Percentiles rank a stretch among this genome's conserved stretches.
These are phyloP conservation scores for Dasypogon diadema DNA, from an alignment of 2,888 invertebrate species.

Conservation along the genomic window DNA sequence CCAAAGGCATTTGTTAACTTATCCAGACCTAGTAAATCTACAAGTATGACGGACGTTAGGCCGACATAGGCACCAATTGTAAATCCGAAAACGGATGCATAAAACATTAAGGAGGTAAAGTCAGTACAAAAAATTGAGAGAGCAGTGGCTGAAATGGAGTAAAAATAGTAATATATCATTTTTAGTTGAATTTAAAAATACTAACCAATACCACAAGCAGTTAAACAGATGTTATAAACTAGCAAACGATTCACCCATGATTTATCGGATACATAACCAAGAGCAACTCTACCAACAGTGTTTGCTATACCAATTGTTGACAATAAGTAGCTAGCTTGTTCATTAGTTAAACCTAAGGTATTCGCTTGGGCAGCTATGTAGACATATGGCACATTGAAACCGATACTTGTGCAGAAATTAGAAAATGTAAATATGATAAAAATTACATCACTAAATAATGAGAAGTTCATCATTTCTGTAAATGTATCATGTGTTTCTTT, in stretches of 20 bases:
- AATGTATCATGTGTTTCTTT: conserved; percentile 79
- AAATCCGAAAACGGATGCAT: conserved; percentile 86
- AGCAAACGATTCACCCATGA: conserved; percentile 91
- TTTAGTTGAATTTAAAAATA: not conserved
- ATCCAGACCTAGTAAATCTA: conserved; percentile 93
- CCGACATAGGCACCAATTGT: conserved; percentile 96
- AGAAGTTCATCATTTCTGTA: conserved; percentile 86
- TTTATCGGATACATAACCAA: conserved; percentile 90
- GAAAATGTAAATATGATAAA: conserved; percentile 92
- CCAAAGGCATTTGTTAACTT: conserved; percentile 97
- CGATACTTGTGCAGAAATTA: conserved; percentile 89
- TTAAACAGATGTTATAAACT: conserved; percentile 90
- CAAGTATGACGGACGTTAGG: conserved; percentile 94
- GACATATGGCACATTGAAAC: conserved; percentile 94
- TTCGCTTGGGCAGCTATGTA: conserved; percentile 84
- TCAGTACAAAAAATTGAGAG: conserved; percentile 81
- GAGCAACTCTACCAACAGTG: conserved; percentile 87
- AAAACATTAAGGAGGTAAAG: conserved; percentile 80
- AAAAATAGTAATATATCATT: not conserved
- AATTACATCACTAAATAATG: conserved; percentile 84
- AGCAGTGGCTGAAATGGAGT: conserved; percentile 78
- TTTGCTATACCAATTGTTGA: conserved; percentile 89
- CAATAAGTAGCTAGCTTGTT: conserved; percentile 78
- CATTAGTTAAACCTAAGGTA: conserved; percentile 71
- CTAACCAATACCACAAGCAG: conserved; percentile 89